Conservation (phyloP, 2,113 vertebrate species). For the Eurypyga helias region DNA sequence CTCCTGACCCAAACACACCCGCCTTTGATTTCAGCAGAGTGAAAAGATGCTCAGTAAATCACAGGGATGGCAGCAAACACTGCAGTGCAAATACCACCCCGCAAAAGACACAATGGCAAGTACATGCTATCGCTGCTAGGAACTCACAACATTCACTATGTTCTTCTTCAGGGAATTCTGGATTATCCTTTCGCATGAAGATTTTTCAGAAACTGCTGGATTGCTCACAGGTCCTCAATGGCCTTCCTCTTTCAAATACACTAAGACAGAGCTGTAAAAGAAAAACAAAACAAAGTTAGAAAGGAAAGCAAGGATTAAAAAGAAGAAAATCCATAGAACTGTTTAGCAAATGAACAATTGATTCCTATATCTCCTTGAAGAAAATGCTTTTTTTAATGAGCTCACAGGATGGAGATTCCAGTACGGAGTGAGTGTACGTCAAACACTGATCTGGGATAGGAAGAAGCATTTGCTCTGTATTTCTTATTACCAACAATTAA, state of each 20-base stretch:
- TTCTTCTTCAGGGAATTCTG: constrained; percentile 40
- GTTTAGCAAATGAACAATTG: not conserved
- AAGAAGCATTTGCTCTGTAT: not conserved
- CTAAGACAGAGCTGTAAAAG: constrained; percentile 53
- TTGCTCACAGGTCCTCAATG: constrained; percentile 27
- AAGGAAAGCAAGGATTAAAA: constrained; percentile 1
- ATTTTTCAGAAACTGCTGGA: constrained; percentile 36
- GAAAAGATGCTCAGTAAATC: not conserved
- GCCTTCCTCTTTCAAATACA: constrained; percentile 62
- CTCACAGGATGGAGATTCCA: not conserved
- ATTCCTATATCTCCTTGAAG: not conserved
- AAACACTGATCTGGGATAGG: not conserved
- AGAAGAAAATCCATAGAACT: not conserved
- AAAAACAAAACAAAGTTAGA: constrained; percentile 37
- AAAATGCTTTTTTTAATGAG: constrained; percentile 29
- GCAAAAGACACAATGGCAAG: not conserved
- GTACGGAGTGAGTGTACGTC: not conserved
- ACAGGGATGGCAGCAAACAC: not conserved
- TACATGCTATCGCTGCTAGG: not conserved
- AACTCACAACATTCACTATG: constrained; percentile 85
- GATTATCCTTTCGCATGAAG: constrained; percentile 72
- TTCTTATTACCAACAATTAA: constrained; percentile 15
- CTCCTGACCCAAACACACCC: not conserved
- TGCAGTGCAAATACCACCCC: not conserved
- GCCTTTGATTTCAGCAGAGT: not conserved